A percentile compares a stretch with the other conserved stretches of the same genome.
Evolutionary conservation across 2,888 invertebrate genomes (phyloP).

Genomic region (Neria commutata): DNA sequence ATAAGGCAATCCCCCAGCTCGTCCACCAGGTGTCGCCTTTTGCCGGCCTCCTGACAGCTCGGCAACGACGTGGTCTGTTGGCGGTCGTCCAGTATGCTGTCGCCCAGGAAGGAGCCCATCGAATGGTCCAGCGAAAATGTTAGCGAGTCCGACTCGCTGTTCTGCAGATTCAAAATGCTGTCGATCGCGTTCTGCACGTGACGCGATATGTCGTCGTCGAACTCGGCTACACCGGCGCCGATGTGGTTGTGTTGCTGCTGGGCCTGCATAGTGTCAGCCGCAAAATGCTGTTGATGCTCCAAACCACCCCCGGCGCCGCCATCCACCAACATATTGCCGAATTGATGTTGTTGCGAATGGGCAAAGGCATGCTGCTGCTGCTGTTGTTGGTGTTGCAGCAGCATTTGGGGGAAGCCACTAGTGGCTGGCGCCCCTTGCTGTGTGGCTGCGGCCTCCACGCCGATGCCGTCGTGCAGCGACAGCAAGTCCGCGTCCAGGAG

Average conservation of each 20-base stretch:
- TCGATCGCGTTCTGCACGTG: constrained; percentile 83
- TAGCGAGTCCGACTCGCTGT: constrained; percentile 61
- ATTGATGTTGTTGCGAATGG: constrained; percentile 46
- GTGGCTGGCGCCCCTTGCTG: constrained; percentile 42
- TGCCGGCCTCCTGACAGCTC: constrained; percentile 43
- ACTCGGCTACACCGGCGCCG: constrained; percentile 49
- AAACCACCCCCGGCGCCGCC: constrained; percentile 14
- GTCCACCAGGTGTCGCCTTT: constrained; percentile 50
- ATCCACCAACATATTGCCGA: constrained; percentile 38
- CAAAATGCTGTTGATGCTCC: constrained; percentile 38
- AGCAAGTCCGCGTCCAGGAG: constrained; percentile 51
- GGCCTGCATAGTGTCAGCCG: constrained; percentile 32
- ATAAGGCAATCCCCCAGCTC: constrained; percentile 60
- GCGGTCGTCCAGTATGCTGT: constrained; percentile 57
- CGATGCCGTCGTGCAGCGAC: constrained; percentile 52
- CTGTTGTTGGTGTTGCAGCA: constrained; percentile 49
- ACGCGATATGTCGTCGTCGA: constrained; percentile 73
- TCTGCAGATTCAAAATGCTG: constrained; percentile 76
- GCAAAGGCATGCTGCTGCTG: constrained; percentile 43
- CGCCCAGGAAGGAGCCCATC: constrained; percentile 59
- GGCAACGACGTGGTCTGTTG: constrained; percentile 41
- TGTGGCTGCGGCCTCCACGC: constrained; percentile 37
- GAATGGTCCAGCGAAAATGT: constrained; percentile 58
- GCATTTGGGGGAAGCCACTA: constrained; percentile 45
- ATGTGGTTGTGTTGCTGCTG: constrained; percentile 41